Percentiles rank a stretch among this genome's conserved stretches.
Evolutionary conservation across 2,888 invertebrate genomes (phyloP).

Genomic region (Andrena bucephala): DNA sequence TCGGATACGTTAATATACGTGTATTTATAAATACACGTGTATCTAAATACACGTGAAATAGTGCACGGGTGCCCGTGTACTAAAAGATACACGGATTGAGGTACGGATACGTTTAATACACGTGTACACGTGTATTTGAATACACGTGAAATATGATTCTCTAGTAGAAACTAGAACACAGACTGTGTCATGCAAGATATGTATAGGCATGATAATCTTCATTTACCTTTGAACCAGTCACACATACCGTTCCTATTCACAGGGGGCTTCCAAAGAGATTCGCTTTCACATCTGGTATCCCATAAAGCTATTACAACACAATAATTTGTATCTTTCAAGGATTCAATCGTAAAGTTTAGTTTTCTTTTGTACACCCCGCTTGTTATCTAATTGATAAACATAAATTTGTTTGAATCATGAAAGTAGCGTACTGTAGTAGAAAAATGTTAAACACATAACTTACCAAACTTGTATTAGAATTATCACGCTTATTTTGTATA

Average conservation of each 20-base stretch:
- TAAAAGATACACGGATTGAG: too few relatives aligned
- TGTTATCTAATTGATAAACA: background rate
- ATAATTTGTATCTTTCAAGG: slow-evolving; percentile 44
- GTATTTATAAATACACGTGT: too few relatives aligned
- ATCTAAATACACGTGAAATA: too few relatives aligned
- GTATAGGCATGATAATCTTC: background rate
- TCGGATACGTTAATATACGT: too few relatives aligned
- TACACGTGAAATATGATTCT: too few relatives aligned
- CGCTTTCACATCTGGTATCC: slow-evolving; percentile 66
- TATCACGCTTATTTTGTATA: background rate
- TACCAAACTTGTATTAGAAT: slow-evolving; percentile 16
- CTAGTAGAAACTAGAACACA: background rate
- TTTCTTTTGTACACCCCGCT: background rate
- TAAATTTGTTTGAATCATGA: background rate
- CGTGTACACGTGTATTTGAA: too few relatives aligned
- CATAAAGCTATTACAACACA: slow-evolving; percentile 54
- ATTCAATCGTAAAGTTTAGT: slow-evolving; percentile 42
- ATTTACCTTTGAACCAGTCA: slow-evolving; percentile 59
- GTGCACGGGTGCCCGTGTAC: too few relatives aligned
- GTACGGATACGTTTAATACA: too few relatives aligned
- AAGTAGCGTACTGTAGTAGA: background rate
- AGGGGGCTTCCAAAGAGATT: slow-evolving; percentile 67
- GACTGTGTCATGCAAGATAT: background rate
- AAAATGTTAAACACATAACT: slow-evolving; percentile 5
- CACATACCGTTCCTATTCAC: slow-evolving; percentile 43